Conservation (phyloP, 2,113 vertebrate species). For the Genyomyrus donnyi region DNA sequence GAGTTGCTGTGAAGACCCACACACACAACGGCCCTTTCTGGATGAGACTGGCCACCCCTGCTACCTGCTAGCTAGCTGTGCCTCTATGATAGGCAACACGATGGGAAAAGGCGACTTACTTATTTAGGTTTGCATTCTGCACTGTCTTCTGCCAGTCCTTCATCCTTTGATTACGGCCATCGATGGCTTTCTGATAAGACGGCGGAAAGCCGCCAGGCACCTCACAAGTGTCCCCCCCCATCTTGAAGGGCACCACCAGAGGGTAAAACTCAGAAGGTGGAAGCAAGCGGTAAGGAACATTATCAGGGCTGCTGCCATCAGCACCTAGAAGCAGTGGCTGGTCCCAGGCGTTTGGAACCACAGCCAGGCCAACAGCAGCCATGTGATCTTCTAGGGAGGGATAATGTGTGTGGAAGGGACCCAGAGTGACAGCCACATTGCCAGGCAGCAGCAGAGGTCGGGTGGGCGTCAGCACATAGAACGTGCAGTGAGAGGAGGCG, state of each 20-base stretch:
- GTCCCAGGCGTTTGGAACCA: conserved; percentile 86
- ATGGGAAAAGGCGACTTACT: conserved; percentile 58
- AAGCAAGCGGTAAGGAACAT: conserved; percentile 64
- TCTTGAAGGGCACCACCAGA: conserved; percentile 82
- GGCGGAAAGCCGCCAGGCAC: conserved; percentile 77
- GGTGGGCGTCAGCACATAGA: conserved; percentile 76
- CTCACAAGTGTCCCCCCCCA: conserved; percentile 89
- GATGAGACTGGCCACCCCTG: neutral
- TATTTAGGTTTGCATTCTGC: conserved; percentile 74
- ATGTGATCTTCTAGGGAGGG: conserved; percentile 93
- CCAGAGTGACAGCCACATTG: conserved; percentile 72
- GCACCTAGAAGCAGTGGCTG: conserved; percentile 70
- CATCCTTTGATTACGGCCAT: conserved; percentile 68
- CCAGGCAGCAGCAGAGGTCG: conserved; percentile 80
- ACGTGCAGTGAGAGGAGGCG: conserved; percentile 63
- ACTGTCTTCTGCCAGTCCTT: conserved; percentile 82
- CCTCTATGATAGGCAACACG: neutral
- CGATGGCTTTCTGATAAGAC: conserved; percentile 67
- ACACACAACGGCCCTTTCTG: neutral
- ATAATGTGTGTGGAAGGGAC: conserved; percentile 87
- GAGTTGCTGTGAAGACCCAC: neutral
- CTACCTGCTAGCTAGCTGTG: neutral
- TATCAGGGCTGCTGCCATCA: conserved; percentile 53
- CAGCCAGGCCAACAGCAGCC: conserved; percentile 84
- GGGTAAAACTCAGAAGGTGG: conserved; percentile 69